A percentile compares a stretch with the other conserved stretches of the same genome.
These are phyloP conservation scores for Tryphoninae sp. DNA, from an alignment of 2,888 invertebrate species.

Conservation along the genomic window DNA sequence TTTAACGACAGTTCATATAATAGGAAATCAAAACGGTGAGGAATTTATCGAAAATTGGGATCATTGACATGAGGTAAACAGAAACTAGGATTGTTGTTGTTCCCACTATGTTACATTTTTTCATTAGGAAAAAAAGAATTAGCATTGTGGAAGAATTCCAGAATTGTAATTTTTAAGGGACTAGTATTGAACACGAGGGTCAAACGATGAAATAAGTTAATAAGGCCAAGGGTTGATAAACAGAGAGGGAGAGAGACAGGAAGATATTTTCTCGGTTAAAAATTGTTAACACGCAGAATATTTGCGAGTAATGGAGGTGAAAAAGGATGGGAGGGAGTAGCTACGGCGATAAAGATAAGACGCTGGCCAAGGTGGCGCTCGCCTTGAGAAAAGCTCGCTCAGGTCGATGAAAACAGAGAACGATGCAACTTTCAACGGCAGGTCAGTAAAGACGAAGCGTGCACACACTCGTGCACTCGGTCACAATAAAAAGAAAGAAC, in stretches of 20 bases:
- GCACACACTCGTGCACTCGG: background rate
- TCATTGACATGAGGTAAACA: too few species aligned
- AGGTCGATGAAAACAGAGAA: constrained; percentile 58
- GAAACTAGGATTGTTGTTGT: too few species aligned
- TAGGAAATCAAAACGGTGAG: background rate
- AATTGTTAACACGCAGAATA: constrained; percentile 53
- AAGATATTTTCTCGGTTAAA: constrained; percentile 63
- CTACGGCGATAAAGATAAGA: constrained; percentile 56
- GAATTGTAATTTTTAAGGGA: background rate
- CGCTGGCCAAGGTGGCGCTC: constrained; percentile 56
- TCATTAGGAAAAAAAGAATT: background rate
- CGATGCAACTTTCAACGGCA: constrained; percentile 45
- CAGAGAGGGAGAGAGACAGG: constrained; percentile 24
- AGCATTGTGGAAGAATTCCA: background rate
- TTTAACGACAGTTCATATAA: constrained; percentile 43
- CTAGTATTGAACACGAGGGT: constrained; percentile 19
- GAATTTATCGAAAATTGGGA: background rate
- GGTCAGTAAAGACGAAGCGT: constrained; percentile 37
- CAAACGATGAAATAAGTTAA: constrained; percentile 48
- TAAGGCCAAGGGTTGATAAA: constrained; percentile 64
- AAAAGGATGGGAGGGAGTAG: constrained; percentile 35
- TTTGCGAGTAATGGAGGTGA: constrained; percentile 7
- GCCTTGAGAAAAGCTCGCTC: constrained; percentile 52
- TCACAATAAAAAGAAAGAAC: background rate
- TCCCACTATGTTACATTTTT: too few species aligned